phyloP scores from a whole-genome alignment of 92 coral and sea anemone species.

The Metridium senile region DNA sequence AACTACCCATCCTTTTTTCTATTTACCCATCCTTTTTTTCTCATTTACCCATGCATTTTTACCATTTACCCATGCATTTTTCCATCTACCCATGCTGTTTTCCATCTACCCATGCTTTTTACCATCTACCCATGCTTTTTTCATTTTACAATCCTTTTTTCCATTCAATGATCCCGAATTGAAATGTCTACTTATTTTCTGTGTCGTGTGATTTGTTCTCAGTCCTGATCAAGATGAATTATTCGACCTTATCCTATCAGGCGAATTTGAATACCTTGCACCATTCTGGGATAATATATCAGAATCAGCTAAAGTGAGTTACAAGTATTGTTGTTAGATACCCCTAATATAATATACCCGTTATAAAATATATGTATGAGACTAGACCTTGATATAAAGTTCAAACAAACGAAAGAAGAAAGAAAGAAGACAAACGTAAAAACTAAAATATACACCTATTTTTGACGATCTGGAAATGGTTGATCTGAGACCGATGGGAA shows the following conservation, averaged over 20 bases:
- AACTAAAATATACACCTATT: too few species aligned
- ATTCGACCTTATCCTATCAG: constrained; percentile 89
- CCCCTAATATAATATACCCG: not conserved
- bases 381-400: not conserved
- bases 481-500: too few species aligned
- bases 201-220: too few species aligned
- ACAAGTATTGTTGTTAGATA: not conserved
- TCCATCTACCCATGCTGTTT: not conserved
- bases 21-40: not conserved
- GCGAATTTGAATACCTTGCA: constrained; percentile 93
- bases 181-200: too few species aligned
- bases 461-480: too few species aligned
- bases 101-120: not conserved
- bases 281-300: constrained; percentile 98
- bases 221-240: constrained; percentile 97
- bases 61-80: not conserved
- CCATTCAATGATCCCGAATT: not conserved
- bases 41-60: not conserved
- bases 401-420: too few species aligned
- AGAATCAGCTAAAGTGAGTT: constrained; percentile 82
- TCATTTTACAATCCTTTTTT: not conserved
- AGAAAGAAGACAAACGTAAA: too few species aligned
- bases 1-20: not conserved
- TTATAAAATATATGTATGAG: not conserved
- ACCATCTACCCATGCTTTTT: not conserved